Conservation (phyloP, 2,888 invertebrate genomes). For the Parnassius apollo region DNA sequence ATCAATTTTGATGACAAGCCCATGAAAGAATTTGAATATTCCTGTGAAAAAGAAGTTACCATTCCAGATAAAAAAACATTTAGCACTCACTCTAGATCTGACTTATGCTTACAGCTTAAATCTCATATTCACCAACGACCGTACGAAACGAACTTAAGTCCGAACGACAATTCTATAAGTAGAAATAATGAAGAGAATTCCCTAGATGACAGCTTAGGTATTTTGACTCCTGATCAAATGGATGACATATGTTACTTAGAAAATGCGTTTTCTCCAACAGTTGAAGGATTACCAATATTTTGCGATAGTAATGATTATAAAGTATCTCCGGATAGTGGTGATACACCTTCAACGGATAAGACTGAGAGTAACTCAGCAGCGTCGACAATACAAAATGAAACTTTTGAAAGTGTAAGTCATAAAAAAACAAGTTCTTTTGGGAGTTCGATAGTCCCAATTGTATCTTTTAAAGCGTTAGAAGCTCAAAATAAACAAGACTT, state of each 20-base stretch:
- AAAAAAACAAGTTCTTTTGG: constrained; percentile 37
- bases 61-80: constrained; percentile 59
- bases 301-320: constrained; percentile 69
- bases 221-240: constrained; percentile 94
- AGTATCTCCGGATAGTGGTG: constrained; percentile 72
- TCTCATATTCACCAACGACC: constrained; percentile 59
- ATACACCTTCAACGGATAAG: constrained; percentile 81
- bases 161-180: constrained; percentile 70
- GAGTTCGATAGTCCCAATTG: constrained; percentile 51
- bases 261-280: constrained; percentile 84
- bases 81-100: constrained; percentile 70
- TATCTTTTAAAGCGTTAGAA: constrained; percentile 49
- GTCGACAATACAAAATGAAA: constrained; percentile 75
- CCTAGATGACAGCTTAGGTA: constrained; percentile 92
- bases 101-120: constrained; percentile 70
- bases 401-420: constrained; percentile 54
- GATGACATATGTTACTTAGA: constrained; percentile 84
- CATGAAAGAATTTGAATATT: constrained; percentile 74
- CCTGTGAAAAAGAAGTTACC: constrained; percentile 67
- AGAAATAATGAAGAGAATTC: constrained; percentile 88
- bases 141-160: constrained; percentile 66
- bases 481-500: constrained; percentile 47
- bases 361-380: constrained; percentile 77
- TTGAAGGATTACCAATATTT: constrained; percentile 81
- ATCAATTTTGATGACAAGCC: constrained; percentile 72